Base-by-base conservation (phyloP, 2,113 vertebrate genomes). In the Ochotona princeps region DNA sequence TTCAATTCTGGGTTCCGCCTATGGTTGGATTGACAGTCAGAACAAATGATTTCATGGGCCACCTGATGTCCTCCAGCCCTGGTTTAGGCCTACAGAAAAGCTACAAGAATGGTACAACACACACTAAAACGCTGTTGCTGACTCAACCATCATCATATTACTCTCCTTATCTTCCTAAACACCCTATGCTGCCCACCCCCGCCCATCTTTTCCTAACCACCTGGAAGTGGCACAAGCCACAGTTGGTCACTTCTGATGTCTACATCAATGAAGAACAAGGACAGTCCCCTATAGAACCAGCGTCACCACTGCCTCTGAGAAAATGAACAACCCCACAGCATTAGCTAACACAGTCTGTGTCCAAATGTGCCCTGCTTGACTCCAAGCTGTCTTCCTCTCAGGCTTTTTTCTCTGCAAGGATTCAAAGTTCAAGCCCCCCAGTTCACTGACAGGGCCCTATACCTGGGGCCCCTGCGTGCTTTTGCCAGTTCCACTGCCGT, bases 31-130 rank as follows among this genome's bases (percentile, higher is more conserved):
- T 57, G 54, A 17, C 54, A 54, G 51, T 15, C 51, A 57, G 17
- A 57, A 7, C 54, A 13, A 57, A 17, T 57, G 54, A 57, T 15
- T 57, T 18, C 54, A 14, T 57, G 54, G 38, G 54, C 18, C 18
- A 3, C 54, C 54, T 17, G 54, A 14, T 57, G 54, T 57, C 18
- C 18, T 13, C 54, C 54, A 57, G 14, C 54, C 54, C 14, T 57
- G 76, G 49, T 83, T 73, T 54, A 76, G 70, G 69, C 57, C 32
- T 79, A 87, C 8, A 69, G 54, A 86, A 89, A 76, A 89, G 9
- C 5, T 2, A 81, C 63, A 76, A 66, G 82, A 69, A 63, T 21
- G 86, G 67, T 26, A 25, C 10, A 72, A 44, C 15, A 51, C 85
- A 51, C 15, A 72, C 30, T 17, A 25, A n/a, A 15, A 20, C 6